phyloP scores from a whole-genome alignment of 2,113 vertebrate genomes.

The Nycticryphes semicollaris region DNA sequence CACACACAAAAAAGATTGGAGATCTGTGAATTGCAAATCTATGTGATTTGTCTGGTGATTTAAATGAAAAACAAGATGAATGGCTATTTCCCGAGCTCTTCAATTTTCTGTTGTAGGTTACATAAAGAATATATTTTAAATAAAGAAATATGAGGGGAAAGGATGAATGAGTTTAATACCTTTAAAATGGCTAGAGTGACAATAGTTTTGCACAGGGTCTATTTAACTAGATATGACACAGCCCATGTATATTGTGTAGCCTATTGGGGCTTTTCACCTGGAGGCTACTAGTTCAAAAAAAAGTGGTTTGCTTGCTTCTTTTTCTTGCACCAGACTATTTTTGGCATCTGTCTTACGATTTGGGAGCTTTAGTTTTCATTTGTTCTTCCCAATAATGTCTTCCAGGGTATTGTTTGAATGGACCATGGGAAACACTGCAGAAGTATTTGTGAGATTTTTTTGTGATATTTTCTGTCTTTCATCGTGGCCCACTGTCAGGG shows the following conservation, averaged over 20 bases:
- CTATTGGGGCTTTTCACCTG: neutral
- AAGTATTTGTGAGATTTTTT: neutral
- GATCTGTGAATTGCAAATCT: neutral
- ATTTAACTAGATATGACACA: neutral
- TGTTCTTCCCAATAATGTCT: neutral
- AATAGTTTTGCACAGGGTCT: neutral
- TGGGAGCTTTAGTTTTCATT: neutral
- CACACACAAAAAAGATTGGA: neutral
- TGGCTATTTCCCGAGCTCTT: neutral
- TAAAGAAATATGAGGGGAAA: neutral
- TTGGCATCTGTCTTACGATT: neutral
- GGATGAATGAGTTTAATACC: neutral
- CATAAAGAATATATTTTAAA: neutral
- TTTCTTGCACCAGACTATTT: neutral
- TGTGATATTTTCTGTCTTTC: neutral
- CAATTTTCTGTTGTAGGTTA: neutral
- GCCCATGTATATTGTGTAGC: neutral
- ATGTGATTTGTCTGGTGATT: neutral
- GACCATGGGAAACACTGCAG: neutral
- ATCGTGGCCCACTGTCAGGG: neutral
- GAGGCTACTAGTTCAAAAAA: neutral
- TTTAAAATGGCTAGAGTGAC: neutral
- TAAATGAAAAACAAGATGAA: neutral
- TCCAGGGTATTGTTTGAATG: neutral
- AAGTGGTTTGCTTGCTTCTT: neutral